Conservation (phyloP, 2,797 vertebrate genomes). For the Lacerta bilineata region DNA sequence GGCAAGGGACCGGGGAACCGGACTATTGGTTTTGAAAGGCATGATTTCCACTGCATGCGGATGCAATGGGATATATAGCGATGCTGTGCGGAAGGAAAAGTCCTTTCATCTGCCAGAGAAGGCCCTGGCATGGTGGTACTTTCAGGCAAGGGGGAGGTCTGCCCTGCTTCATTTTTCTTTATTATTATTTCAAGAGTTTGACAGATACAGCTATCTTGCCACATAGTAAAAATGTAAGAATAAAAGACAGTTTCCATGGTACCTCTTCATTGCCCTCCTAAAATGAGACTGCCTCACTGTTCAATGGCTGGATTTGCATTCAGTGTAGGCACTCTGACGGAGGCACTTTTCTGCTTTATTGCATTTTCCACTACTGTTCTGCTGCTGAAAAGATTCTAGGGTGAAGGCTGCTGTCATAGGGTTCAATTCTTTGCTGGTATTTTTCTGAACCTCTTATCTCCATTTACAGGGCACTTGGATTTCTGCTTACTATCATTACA, state of each 20-base stretch:
- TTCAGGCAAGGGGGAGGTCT: not conserved
- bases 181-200: not conserved
- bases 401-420: too few species aligned
- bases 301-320: not conserved
- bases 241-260: not conserved
- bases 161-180: not conserved
- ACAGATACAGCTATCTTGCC: not conserved
- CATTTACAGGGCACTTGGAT: not conserved
- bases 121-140: not conserved
- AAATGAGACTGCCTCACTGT: not conserved
- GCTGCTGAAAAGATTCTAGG: not conserved
- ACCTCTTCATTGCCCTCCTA: not conserved
- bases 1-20: too few species aligned
- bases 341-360: too few species aligned
- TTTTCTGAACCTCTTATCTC: not conserved
- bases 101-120: too few species aligned
- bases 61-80: not conserved
- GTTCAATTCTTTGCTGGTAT: not conserved
- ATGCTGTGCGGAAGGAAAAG: too few species aligned
- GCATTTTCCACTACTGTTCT: not conserved
- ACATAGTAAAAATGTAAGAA: not conserved
- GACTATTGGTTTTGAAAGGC: not conserved
- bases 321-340: not conserved
- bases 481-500: not conserved
- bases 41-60: not conserved